Evolutionary conservation across 2,888 invertebrate genomes (phyloP).

Genomic region (Euplagia quadripunctaria): DNA sequence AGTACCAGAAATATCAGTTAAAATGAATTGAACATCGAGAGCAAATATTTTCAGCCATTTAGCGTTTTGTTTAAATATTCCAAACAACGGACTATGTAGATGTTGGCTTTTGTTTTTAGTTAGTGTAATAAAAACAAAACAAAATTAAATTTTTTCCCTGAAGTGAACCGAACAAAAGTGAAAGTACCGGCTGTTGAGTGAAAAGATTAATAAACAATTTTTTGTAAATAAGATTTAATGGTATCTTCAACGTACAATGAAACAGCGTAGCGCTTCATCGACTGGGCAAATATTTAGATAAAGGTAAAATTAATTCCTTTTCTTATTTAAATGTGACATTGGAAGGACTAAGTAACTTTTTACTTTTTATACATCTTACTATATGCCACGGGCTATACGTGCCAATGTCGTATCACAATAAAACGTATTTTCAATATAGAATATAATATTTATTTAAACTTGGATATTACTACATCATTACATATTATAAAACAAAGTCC

Average conservation of each 20-base stretch:
- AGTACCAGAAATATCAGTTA: constrained; percentile 3
- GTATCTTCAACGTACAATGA: constrained; percentile 11
- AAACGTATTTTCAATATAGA: background rate
- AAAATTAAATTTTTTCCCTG: background rate
- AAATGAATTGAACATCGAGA: background rate
- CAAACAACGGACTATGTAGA: background rate
- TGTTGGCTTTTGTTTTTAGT: constrained; percentile 4
- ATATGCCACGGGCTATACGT: background rate
- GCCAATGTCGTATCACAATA: background rate
- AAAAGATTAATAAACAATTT: background rate
- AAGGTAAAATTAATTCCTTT: constrained; percentile 10
- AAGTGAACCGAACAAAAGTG: background rate
- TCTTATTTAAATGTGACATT: constrained; percentile 13
- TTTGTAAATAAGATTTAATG: constrained; percentile 12
- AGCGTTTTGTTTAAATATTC: constrained; percentile 3
- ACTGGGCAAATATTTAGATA: constrained; percentile 15
- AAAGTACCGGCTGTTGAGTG: background rate
- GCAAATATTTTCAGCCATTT: background rate
- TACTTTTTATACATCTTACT: background rate
- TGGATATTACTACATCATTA: no score
- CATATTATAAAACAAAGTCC: no score
- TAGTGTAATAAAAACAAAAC: constrained; percentile 6
- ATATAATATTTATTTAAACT: background rate
- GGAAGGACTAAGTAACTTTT: constrained; percentile 4
- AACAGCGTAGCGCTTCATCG: constrained; percentile 11